Evolutionary conservation across 92 coral and sea anemone genomes (phyloP).

Genomic region (Virgularia gustaviana): DNA sequence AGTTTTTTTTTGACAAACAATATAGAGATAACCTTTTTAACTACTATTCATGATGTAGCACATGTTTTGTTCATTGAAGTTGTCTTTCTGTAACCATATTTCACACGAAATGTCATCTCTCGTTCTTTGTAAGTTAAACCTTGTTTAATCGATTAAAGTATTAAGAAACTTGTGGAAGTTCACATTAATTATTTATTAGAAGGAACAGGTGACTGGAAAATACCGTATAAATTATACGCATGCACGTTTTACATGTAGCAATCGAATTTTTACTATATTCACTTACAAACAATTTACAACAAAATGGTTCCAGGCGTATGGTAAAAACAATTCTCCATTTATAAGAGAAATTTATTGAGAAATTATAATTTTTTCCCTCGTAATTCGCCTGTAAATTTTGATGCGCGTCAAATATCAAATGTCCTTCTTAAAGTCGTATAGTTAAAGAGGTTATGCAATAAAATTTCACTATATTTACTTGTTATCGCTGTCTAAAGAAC

Average conservation of each 20-base stretch:
- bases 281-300: too few relatives aligned
- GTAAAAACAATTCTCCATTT: too few relatives aligned
- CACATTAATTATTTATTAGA: conserved; percentile 23
- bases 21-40: not conserved
- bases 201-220: not conserved
- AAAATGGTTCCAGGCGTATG: too few relatives aligned
- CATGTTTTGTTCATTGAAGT: not conserved
- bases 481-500: too few relatives aligned
- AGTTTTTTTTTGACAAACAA: not conserved
- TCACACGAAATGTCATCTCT: conserved; percentile 27
- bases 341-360: not conserved
- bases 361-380: too few relatives aligned
- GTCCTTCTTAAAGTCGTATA: too few relatives aligned
- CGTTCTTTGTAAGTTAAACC: conserved; percentile 12
- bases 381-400: too few relatives aligned
- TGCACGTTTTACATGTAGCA: not conserved
- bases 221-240: not conserved
- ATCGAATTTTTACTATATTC: too few relatives aligned
- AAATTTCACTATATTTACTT: too few relatives aligned
- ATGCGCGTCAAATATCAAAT: too few relatives aligned
- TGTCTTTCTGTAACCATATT: conserved; percentile 16
- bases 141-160: conserved; percentile 20
- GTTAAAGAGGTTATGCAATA: too few relatives aligned
- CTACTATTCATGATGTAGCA: not conserved
- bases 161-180: conserved; percentile 2